Base-by-base conservation (phyloP, 2,113 vertebrate genomes). In the Gulo gulo region DNA sequence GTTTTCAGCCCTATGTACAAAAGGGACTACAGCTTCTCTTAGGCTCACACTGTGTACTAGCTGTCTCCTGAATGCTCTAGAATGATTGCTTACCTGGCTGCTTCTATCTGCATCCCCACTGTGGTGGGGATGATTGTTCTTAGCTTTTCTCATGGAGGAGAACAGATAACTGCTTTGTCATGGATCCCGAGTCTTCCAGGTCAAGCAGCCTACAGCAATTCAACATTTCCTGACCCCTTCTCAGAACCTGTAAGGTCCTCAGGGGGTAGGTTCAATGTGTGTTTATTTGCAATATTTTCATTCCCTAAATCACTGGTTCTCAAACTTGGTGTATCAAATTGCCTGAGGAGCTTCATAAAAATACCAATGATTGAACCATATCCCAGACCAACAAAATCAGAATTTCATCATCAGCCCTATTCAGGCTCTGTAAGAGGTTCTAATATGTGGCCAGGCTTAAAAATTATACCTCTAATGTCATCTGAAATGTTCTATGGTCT, bases 101-200 rank as follows among this genome's bases (percentile, higher is more conserved):
- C 47, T 63, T 88, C 65, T 36, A 31, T n/a, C 63, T 57, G 20
- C 15, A 57, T 74, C 59, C 57, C 31, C 39, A 45, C 20, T 1
- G 8, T 8, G 18, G 1, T 29, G 21, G 39, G 23, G 16, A 47
- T 14, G 15, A 39, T 36, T 65, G 59, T 34, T 65, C 31, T 74
- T 34, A 86, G 7, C 34, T 91, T 80, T 97, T 34, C 47, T 79
- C 6, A 26, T 55, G 20, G n/a, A 39, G 18, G 11, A 88, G 23
- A 84, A 55, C 20, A 71, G n/a, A n/a, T 50, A 67, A 92, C 61
- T 76, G 15, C 14, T 94, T 91, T 88, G 55, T 57, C 36, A 31
- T 9, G 16, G 82, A 31, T 7, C 65, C n/a, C 4, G 42, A 67
- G 61, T 55, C 69, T 90, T 94, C 63, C 21, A 80, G 73, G 29